These are phyloP conservation scores for Pangasius sanitwongsei DNA, from an alignment of 2,797 vertebrate species.

Conservation along the genomic window DNA sequence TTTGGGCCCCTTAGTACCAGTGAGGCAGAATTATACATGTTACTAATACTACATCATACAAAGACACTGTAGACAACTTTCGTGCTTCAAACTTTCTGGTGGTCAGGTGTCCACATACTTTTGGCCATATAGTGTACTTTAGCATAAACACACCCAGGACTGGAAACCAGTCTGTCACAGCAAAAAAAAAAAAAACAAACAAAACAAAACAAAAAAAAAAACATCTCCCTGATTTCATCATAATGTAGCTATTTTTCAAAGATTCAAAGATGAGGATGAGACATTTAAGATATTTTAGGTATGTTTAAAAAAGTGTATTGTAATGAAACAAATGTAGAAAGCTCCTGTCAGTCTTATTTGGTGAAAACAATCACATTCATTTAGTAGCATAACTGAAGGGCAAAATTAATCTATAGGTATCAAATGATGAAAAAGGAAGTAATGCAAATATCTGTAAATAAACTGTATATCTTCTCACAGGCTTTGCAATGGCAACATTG, in stretches of 20 bases:
- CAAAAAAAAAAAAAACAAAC: too few species aligned
- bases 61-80: background rate
- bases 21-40: background rate
- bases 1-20: background rate
- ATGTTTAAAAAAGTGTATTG: background rate
- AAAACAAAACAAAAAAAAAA: too few species aligned
- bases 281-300: background rate
- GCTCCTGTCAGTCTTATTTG: background rate
- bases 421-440: background rate
- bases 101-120: background rate
- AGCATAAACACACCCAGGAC: background rate
- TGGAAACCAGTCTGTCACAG: background rate
- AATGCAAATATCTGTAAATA: slow-evolving; percentile 2
- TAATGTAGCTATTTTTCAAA: background rate
- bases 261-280: background rate
- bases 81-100: background rate
- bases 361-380: background rate
- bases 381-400: background rate
- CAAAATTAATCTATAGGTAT: background rate
- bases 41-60: background rate
- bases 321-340: background rate
- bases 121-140: background rate
- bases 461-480: slow-evolving; percentile 40
- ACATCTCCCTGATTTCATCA: background rate
- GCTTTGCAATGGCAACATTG: slow-evolving; percentile 27